A percentile compares a stretch with the other conserved stretches of the same genome.
Evolutionary conservation across 92 coral and sea anemone species (phyloP).

Genomic region (Porites rus): DNA sequence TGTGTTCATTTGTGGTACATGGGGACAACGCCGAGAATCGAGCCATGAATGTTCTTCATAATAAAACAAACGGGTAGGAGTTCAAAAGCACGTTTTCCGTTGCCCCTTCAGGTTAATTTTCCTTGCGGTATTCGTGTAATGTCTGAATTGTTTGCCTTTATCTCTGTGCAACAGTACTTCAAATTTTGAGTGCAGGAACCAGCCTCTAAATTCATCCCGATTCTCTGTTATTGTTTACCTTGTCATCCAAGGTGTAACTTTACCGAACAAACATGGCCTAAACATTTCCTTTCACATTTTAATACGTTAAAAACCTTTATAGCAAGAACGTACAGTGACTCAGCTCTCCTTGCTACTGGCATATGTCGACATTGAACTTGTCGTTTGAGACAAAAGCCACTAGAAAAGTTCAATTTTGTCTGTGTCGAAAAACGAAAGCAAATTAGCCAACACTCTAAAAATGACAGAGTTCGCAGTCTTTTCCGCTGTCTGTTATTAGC

Average conservation of each 20-base stretch:
- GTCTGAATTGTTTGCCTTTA: not conserved
- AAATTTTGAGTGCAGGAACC: conserved; percentile 7
- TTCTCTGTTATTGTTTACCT: conserved; percentile 2
- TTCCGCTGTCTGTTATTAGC: not conserved
- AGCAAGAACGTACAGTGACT: not conserved
- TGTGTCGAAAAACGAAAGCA: conserved; percentile 25
- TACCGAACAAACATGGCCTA: not conserved
- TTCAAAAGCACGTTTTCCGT: conserved; percentile 51
- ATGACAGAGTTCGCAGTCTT: not conserved
- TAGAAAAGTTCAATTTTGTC: conserved; percentile 29
- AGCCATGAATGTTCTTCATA: conserved; percentile 28
- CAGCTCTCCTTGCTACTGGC: conserved; percentile 36
- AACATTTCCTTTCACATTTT: conserved; percentile 1
- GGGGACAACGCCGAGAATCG: conserved; percentile 28
- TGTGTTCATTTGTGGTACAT: conserved; percentile 42
- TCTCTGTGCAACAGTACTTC: not conserved
- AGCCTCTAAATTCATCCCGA: not conserved
- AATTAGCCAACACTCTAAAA: not conserved
- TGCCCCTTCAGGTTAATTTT: conserved; percentile 31
- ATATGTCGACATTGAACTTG: conserved; percentile 32
- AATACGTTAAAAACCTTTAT: not conserved
- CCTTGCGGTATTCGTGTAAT: conserved; percentile 38
- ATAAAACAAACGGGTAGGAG: conserved; percentile 33
- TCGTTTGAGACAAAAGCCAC: conserved; percentile 25
- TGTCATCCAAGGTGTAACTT: not conserved